A percentile compares a stretch with the other conserved stretches of the same genome.
Evolutionary conservation across 2,888 invertebrate species (phyloP).

Genomic region (Cerastis leucographa): DNA sequence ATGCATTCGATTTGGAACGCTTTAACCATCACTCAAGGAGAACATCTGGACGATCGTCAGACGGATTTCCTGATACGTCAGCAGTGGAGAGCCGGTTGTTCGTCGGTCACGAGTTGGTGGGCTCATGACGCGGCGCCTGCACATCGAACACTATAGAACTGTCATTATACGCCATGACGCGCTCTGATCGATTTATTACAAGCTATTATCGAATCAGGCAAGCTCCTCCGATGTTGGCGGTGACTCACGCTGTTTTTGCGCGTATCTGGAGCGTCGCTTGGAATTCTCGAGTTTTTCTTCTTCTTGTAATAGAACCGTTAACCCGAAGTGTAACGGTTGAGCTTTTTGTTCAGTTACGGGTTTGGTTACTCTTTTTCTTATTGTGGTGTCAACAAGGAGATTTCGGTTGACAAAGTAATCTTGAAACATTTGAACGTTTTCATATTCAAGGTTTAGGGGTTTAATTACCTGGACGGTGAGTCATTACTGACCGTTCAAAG

Average conservation of each 20-base stretch:
- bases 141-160: not conserved
- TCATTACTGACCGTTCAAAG: too few relatives aligned
- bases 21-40: slow-evolving; percentile 17
- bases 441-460: not conserved
- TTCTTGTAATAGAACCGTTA: slow-evolving; percentile 47
- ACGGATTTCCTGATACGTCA: slow-evolving; percentile 36
- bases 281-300: slow-evolving; percentile 5
- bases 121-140: slow-evolving; percentile 2
- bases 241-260: slow-evolving; percentile 28
- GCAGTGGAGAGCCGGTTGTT: not conserved
- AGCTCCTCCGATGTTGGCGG: not conserved
- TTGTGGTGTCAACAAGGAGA: not conserved
- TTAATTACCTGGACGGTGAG: too few relatives aligned
- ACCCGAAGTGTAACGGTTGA: slow-evolving; percentile 28
- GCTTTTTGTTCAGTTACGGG: slow-evolving; percentile 21
- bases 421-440: not conserved
- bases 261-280: not conserved
- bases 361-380: slow-evolving; percentile 4
- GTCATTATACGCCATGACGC: slow-evolving; percentile 2
- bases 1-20: slow-evolving; percentile 24
- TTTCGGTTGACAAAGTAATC: not conserved
- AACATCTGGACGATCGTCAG: slow-evolving; percentile 14
- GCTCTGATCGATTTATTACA: slow-evolving; percentile 28
- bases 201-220: slow-evolving; percentile 36
- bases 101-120: slow-evolving; percentile 23